These are phyloP conservation scores for Polyommatus iphigenia DNA, from an alignment of 2,888 invertebrate species.

Conservation along the genomic window DNA sequence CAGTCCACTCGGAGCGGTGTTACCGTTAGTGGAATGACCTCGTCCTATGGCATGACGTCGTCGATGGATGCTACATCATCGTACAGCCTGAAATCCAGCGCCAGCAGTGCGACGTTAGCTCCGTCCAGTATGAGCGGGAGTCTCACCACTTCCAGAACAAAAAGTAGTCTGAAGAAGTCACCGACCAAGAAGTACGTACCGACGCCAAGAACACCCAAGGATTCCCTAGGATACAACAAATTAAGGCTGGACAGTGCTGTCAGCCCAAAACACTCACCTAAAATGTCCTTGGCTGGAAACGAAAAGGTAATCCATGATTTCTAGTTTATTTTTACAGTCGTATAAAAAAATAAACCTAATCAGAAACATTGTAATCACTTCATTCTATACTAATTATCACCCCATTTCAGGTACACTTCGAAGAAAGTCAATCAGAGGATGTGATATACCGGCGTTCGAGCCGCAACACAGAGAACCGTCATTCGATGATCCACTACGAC, in stretches of 20 bases:
- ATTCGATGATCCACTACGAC: constrained; percentile 77
- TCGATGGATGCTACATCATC: constrained; percentile 69
- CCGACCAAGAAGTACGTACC: constrained; percentile 70
- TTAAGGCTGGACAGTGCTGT: constrained; percentile 72
- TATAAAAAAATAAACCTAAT: background rate
- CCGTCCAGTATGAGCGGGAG: constrained; percentile 70
- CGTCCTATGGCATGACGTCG: constrained; percentile 66
- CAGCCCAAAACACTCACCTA: constrained; percentile 73
- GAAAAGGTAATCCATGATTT: constrained; percentile 58
- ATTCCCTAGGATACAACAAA: constrained; percentile 73
- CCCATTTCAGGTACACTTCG: constrained; percentile 65
- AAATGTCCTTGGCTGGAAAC: constrained; percentile 51
- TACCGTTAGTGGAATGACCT: constrained; percentile 57
- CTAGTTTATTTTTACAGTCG: background rate
- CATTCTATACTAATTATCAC: background rate
- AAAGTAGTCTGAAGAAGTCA: constrained; percentile 69
- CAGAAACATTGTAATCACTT: background rate
- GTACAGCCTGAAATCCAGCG: constrained; percentile 67
- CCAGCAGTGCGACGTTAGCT: constrained; percentile 66
- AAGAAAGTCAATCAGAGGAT: constrained; percentile 62
- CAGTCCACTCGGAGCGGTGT: constrained; percentile 64
- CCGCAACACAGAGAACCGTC: constrained; percentile 68
- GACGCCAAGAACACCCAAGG: constrained; percentile 54
- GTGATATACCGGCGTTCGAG: constrained; percentile 68
- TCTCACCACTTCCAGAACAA: constrained; percentile 64